Percentiles rank a stretch among this genome's conserved stretches.
Evolutionary conservation across 2,797 vertebrate genomes (phyloP).

Genomic region (Sciurus vulgaris): DNA sequence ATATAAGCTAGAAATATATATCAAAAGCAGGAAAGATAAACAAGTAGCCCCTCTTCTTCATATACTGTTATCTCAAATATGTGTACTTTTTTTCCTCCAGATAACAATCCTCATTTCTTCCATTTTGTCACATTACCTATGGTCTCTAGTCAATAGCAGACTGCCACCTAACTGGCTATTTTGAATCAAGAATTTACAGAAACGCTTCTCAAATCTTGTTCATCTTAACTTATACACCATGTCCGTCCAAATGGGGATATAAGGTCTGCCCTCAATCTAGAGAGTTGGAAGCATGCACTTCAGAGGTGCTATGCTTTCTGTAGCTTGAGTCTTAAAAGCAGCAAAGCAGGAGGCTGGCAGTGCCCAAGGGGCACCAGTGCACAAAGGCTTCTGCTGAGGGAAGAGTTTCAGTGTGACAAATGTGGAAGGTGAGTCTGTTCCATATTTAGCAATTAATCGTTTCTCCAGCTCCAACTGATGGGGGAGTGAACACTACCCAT

Average conservation of each 20-base stretch:
- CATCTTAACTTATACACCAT: not conserved
- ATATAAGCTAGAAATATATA: not conserved
- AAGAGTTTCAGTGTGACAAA: not conserved
- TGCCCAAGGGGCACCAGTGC: not conserved
- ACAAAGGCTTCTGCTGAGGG: not conserved
- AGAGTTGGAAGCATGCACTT: not conserved
- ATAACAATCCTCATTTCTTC: not conserved
- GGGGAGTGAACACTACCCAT: not conserved
- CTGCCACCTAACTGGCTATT: not conserved
- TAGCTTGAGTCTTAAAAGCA: not conserved
- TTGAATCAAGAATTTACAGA: not conserved
- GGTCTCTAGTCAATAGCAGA: constrained; percentile 3
- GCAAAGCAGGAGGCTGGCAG: not conserved
- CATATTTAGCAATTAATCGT: not conserved
- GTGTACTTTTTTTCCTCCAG: not conserved
- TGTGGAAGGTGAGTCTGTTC: not conserved
- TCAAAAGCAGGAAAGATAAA: not conserved
- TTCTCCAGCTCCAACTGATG: not conserved
- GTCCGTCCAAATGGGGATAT: not conserved
- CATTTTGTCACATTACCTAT: not conserved
- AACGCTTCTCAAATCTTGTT: constrained; percentile 5
- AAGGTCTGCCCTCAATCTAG: not conserved
- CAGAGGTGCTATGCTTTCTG: not conserved
- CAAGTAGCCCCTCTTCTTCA: not conserved
- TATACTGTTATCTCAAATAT: not conserved